Percentiles rank a stretch among this genome's conserved stretches.
These are phyloP conservation scores for Bilobella aurantiaca DNA, from an alignment of 1,140 invertebrate genomes.

Conservation along the genomic window DNA sequence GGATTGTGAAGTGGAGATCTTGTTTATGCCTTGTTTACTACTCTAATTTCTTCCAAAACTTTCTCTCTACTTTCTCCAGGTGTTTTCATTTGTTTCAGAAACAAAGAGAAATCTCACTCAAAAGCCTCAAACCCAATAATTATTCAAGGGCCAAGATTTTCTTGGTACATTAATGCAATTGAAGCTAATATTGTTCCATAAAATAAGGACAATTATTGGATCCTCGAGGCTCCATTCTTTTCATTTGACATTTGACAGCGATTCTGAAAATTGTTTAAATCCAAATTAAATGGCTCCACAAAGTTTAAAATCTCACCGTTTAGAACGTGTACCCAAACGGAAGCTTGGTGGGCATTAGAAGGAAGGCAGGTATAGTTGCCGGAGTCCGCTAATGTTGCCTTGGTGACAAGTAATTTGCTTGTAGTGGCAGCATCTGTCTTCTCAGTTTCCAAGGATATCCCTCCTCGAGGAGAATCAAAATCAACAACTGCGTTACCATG, in stretches of 20 bases:
- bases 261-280: no score
- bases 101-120: no score
- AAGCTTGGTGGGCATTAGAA: conserved; percentile 73
- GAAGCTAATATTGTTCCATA: no score
- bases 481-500: conserved; percentile 68
- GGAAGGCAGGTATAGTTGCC: conserved; percentile 72
- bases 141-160: no score
- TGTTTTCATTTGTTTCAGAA: not conserved
- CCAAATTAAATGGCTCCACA: not conserved
- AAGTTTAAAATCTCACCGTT: conserved; percentile 56
- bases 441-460: conserved; percentile 80
- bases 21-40: not conserved
- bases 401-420: conserved; percentile 75
- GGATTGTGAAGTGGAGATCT: not conserved
- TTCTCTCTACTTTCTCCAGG: not conserved
- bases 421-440: conserved; percentile 77
- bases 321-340: conserved; percentile 74
- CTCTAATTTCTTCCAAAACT: no score
- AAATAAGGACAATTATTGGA: no score
- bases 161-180: no score
- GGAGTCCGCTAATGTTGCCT: conserved; percentile 70
- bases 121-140: no score
- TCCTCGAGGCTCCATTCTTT: no score
- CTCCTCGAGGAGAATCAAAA: conserved; percentile 71
- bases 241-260: no score